Evolutionary conservation across 1,140 invertebrate genomes (phyloP).

Genomic region (Rhagoletis pomonella): DNA sequence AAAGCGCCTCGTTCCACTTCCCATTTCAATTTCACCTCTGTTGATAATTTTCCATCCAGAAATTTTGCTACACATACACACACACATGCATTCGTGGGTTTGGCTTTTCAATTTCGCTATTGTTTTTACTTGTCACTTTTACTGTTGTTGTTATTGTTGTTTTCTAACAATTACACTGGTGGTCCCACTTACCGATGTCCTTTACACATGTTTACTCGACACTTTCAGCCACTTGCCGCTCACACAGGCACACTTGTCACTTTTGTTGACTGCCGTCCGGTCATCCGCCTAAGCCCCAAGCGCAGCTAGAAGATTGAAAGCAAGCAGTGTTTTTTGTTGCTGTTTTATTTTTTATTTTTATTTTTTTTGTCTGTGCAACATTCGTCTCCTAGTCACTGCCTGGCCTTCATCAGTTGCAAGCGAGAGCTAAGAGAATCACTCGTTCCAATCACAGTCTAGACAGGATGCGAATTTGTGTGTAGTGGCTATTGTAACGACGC

Average conservation of each 20-base stretch:
- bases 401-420: background rate
- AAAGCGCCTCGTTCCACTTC: too few relatives aligned
- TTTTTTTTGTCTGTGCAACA: background rate
- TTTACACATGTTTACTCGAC: conserved; percentile 45
- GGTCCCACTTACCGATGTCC: conserved; percentile 47
- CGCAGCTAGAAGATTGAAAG: background rate
- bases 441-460: conserved; percentile 32
- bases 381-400: background rate
- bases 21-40: too few relatives aligned
- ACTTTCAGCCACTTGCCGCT: conserved; percentile 42
- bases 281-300: conserved; percentile 8
- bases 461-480: conserved; percentile 43
- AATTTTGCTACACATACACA: background rate
- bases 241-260: conserved; percentile 21
- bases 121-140: conserved; percentile 1
- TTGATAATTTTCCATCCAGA: too few relatives aligned
- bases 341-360: background rate
- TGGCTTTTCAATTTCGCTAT: conserved; percentile 12
- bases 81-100: background rate
- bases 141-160: background rate
- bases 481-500: conserved; percentile 10
- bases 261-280: conserved; percentile 43
- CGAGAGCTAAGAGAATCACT: background rate
- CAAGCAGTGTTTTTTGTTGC: background rate
- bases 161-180: conserved; percentile 39